Evolutionary conservation across 1,140 invertebrate genomes (phyloP).

Genomic region (Polypedilum pembai): DNA sequence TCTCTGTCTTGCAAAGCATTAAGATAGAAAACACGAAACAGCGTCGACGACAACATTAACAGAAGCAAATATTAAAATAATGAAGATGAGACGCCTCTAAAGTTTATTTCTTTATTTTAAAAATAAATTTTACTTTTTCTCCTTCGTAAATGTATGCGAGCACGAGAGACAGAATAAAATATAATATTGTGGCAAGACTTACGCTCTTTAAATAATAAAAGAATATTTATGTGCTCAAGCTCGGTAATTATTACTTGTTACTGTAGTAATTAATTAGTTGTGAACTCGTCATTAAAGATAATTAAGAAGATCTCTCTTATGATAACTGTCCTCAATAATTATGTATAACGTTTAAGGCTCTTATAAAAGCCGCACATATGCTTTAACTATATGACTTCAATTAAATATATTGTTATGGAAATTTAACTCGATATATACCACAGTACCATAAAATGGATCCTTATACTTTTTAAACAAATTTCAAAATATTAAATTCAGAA

Average conservation of each 20-base stretch:
- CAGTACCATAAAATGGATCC: conserved; percentile 19
- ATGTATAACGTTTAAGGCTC: not conserved
- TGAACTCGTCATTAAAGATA: not conserved
- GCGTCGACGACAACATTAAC: not conserved
- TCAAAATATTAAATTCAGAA: conserved; percentile 75
- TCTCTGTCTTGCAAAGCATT: not conserved
- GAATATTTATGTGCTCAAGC: not conserved
- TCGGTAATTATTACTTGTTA: conserved; percentile 1
- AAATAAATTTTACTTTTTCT: not conserved
- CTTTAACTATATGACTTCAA: not conserved
- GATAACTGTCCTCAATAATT: not conserved
- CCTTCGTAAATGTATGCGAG: not conserved
- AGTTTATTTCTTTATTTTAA: conserved; percentile 4
- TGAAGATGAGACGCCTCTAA: too few relatives aligned
- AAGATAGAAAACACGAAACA: not conserved
- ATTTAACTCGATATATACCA: not conserved
- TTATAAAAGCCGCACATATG: not conserved
- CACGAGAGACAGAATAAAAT: not conserved
- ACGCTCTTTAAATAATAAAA: not conserved
- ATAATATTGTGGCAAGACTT: not conserved
- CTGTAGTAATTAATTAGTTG: conserved; percentile 7
- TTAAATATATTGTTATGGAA: not conserved
- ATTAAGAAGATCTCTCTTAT: not conserved
- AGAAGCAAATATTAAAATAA: not conserved
- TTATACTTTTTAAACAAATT: conserved; percentile 53